A percentile compares a stretch with the other conserved stretches of the same genome.
Conservation (phyloP, 2,797 vertebrate species). For the Tangara arthus region DNA sequence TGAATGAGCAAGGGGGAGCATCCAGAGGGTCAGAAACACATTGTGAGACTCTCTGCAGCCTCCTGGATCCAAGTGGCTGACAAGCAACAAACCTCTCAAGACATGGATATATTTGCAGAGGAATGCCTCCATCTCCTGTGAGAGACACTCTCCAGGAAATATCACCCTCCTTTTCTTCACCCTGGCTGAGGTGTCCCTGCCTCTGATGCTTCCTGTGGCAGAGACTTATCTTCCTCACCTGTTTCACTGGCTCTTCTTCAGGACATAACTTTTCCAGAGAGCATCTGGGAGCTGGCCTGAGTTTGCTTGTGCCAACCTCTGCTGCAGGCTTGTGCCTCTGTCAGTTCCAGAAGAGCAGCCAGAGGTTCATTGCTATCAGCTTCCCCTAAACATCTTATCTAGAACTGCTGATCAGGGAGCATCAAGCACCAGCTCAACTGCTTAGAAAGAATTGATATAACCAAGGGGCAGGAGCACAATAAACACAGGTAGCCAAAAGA, state of each 20-base stretch:
- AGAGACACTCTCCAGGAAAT: background rate
- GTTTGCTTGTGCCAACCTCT: background rate
- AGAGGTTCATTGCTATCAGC: background rate
- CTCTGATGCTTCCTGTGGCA: background rate
- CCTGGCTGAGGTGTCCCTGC: background rate
- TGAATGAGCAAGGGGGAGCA: background rate
- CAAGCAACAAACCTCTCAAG: background rate
- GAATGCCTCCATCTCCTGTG: fast-evolving
- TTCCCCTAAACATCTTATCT: background rate
- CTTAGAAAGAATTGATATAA: background rate
- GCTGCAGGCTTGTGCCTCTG: background rate
- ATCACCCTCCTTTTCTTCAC: background rate
- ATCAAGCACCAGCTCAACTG: background rate
- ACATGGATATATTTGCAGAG: background rate
- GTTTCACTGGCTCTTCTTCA: background rate
- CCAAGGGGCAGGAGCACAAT: background rate
- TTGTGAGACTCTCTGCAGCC: background rate
- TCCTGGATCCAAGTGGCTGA: background rate
- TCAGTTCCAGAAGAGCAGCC: background rate
- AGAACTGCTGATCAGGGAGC: background rate
- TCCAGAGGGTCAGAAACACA: background rate
- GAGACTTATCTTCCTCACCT: background rate
- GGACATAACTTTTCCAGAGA: background rate
- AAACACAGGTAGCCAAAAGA: background rate
- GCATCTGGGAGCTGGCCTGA: background rate